Base-by-base conservation (phyloP, 2,113 vertebrate genomes). In the Tragelaphus buxtoni region DNA sequence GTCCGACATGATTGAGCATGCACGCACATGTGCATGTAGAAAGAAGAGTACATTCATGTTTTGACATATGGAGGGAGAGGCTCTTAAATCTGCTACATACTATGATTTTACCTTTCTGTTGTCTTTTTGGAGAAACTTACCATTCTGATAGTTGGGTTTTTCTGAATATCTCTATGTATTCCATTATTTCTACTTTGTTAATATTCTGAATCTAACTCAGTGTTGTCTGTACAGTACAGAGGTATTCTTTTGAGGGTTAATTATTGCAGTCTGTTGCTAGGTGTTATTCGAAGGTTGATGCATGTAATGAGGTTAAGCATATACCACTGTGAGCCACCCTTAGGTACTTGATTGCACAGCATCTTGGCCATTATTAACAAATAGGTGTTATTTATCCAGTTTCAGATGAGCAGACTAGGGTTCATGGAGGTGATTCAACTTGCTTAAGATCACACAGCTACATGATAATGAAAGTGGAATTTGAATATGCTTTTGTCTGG, bases 151-250 rank as follows among this genome's bases (percentile, higher is more conserved):
- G 45, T 58, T 88, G 63, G 42, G 32, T 60, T 95, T 91, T 91
- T 94, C 74, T 83, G 49, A 95, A 55, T 72, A 61, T 20, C 58
- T 94, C 77, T 77, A 2, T 32, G 13, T 39, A 84, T 88, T 58
- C 22, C 7, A 49, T 65, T 88, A 42, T 94, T 88, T 94, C 45
- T 51, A 56, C 65, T 94, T 94, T 42, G 56, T n/a, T 51, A 45
- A 22, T 82, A 58, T 69, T 83, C 12, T 45, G n/a, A 69, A 14
- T 42, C 74, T 77, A 42, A 86, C 49, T 53, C 12, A 42, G 56
- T 14, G 13, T 47, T 91, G 55, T 28, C 28, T 77, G 0, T 86
- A 14, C 69, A n/a, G 30, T 53, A 5, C 13, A 26, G 58, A 60
- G 30, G 49, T 32, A 20, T 61, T 83, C 91, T 60, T 91, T 49